These are phyloP conservation scores for Pandion haliaetus DNA, from an alignment of 2,113 vertebrate genomes.

Conservation along the genomic window DNA sequence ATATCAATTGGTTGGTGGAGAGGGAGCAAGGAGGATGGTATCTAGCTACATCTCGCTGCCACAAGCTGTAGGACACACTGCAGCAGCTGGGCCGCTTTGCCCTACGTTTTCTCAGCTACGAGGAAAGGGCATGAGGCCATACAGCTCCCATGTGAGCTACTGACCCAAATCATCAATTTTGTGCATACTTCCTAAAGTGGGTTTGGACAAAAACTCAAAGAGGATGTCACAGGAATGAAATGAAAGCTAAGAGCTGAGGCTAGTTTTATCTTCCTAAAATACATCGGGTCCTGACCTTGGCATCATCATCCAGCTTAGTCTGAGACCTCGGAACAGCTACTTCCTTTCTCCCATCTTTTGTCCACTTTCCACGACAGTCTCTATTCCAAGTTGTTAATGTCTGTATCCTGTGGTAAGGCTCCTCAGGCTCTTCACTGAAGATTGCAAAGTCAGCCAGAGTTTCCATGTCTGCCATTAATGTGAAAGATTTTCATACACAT, in stretches of 20 bases:
- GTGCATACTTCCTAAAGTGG: neutral
- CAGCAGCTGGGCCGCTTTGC: neutral
- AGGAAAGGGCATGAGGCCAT: neutral
- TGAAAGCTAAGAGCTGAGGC: neutral
- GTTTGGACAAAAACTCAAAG: neutral
- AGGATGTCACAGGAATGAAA: neutral
- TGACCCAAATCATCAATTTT: neutral
- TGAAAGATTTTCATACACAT: neutral
- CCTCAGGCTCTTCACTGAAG: neutral
- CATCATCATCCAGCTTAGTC: neutral
- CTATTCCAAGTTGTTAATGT: neutral
- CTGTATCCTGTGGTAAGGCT: neutral
- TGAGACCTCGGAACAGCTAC: neutral
- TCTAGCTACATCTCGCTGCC: neutral
- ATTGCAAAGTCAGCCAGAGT: neutral
- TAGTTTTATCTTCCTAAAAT: neutral
- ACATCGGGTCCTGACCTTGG: neutral
- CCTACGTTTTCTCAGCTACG: accelerated
- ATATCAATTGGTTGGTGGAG: neutral
- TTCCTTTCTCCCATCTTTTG: neutral
- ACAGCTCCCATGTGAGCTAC: neutral
- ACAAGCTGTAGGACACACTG: neutral
- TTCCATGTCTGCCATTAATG: neutral
- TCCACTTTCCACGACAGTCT: neutral
- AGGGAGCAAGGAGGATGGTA: neutral